Percentiles rank a stretch among this genome's conserved stretches.
These are phyloP conservation scores for Pseudocheirus occidentalis DNA, from an alignment of 2,797 vertebrate genomes.

Conservation along the genomic window DNA sequence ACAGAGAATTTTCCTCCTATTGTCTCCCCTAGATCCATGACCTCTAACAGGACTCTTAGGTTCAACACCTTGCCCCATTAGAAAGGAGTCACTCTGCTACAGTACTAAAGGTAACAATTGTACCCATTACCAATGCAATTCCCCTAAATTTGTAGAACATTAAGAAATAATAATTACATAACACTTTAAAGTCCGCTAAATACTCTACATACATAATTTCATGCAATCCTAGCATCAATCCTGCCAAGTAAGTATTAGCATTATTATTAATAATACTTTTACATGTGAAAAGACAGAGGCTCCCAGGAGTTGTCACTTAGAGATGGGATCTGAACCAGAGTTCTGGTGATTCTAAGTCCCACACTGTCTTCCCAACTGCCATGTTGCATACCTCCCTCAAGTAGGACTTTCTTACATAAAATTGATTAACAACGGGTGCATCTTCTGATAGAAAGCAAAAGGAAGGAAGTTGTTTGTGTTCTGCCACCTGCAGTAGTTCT, in stretches of 20 bases:
- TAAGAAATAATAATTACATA: background rate
- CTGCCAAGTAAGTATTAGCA: background rate
- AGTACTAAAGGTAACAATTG: background rate
- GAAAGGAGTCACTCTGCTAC: background rate
- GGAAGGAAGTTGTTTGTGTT: background rate
- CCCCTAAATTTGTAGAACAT: background rate
- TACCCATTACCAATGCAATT: background rate
- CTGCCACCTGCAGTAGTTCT: background rate
- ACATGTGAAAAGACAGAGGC: background rate
- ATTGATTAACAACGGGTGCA: background rate
- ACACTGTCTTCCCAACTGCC: background rate
- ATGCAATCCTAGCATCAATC: background rate
- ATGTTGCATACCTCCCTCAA: background rate
- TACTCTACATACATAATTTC: background rate
- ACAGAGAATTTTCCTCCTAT: background rate
- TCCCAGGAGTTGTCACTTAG: background rate
- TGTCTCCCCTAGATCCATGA: background rate
- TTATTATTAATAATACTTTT: background rate
- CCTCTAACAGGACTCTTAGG: background rate
- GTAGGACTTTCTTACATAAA: background rate
- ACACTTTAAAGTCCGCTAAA: background rate
- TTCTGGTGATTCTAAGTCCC: background rate
- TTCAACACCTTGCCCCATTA: background rate
- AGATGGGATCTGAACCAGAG: background rate
- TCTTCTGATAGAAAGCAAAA: background rate